phyloP scores from a whole-genome alignment of 2,797 vertebrate genomes.

The Sebastes elongatus region DNA sequence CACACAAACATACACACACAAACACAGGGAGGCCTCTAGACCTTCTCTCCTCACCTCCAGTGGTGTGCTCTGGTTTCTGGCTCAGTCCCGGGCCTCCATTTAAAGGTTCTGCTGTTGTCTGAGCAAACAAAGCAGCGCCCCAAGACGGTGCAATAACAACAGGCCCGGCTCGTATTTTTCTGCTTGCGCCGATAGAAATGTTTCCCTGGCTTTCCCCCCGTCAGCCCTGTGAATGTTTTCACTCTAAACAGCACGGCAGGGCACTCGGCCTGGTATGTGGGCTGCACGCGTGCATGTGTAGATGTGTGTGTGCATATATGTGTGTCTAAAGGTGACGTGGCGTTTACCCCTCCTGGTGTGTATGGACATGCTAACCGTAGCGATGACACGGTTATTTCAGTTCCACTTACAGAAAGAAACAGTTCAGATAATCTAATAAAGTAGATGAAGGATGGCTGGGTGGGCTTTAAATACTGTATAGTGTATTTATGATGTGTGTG shows the following conservation, averaged over 20 bases:
- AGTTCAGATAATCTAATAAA: slow-evolving; percentile 22
- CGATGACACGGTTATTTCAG: slow-evolving; percentile 34
- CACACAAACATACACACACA: slow-evolving; percentile 52
- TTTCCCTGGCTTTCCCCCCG: slow-evolving; percentile 78
- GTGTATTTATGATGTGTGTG: neutral
- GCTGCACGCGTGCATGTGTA: slow-evolving; percentile 53
- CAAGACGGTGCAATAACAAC: slow-evolving; percentile 79
- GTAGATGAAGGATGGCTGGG: slow-evolving; percentile 1
- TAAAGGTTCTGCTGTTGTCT: slow-evolving; percentile 82
- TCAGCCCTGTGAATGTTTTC: slow-evolving; percentile 83
- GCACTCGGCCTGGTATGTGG: slow-evolving; percentile 69
- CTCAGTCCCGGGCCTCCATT: slow-evolving; percentile 74
- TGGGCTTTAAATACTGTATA: neutral
- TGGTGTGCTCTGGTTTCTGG: slow-evolving; percentile 74
- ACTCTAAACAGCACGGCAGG: slow-evolving; percentile 79
- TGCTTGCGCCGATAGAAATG: slow-evolving; percentile 82
- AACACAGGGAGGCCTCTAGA: slow-evolving; percentile 56
- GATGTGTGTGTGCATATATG: slow-evolving; percentile 40
- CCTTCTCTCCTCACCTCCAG: slow-evolving; percentile 74
- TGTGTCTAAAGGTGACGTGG: slow-evolving; percentile 42
- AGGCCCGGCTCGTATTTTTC: slow-evolving; percentile 79
- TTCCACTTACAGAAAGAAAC: slow-evolving; percentile 16
- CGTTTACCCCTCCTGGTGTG: slow-evolving; percentile 29
- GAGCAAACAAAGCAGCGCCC: slow-evolving; percentile 81
- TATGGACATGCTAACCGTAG: slow-evolving; percentile 1